Conservation (phyloP, 1,140 invertebrate genomes). For the Teleogryllus occipitalis region DNA sequence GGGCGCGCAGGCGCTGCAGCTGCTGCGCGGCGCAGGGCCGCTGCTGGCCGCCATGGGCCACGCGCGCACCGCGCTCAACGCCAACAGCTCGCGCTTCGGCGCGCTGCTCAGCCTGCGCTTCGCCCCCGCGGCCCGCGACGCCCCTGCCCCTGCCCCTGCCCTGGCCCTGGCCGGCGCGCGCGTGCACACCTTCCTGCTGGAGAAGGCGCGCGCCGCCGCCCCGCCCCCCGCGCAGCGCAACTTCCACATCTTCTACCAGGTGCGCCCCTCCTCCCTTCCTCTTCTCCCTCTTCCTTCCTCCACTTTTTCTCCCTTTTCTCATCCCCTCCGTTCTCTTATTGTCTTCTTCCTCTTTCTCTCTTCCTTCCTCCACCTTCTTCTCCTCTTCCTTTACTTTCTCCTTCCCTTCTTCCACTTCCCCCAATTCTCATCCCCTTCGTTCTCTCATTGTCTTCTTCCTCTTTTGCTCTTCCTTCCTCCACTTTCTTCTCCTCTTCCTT, state of each 20-base stretch:
- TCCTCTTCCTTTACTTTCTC: too few species aligned
- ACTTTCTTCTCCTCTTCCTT: too few species aligned
- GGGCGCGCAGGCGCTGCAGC: constrained; percentile 24
- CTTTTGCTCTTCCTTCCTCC: too few species aligned
- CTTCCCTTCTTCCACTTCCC: too few species aligned
- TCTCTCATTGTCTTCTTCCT: too few species aligned
- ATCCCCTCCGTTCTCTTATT: too few species aligned
- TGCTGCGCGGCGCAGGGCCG: constrained; percentile 25
- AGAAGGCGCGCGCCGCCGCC: constrained; percentile 45
- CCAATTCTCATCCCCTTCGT: too few species aligned
- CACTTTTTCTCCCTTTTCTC: too few species aligned
- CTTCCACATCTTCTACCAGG: constrained; percentile 53
- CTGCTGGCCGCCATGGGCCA: constrained; percentile 35
- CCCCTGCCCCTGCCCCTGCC: too few species aligned
- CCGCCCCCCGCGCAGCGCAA: constrained; percentile 37
- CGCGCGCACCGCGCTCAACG: constrained; percentile 52
- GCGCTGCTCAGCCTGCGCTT: constrained; percentile 38
- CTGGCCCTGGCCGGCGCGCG: constrained; percentile 45
- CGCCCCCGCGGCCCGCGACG: constrained; percentile 39
- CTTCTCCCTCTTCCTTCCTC: too few species aligned
- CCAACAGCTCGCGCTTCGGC: constrained; percentile 54
- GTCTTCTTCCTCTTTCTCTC: too few species aligned
- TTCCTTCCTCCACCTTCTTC: too few species aligned
- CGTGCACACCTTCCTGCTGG: constrained; percentile 52
- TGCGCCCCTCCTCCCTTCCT: constrained; percentile 23